Evolutionary conservation across 2,797 vertebrate genomes (phyloP).

Genomic region (Smutsia temminckii): DNA sequence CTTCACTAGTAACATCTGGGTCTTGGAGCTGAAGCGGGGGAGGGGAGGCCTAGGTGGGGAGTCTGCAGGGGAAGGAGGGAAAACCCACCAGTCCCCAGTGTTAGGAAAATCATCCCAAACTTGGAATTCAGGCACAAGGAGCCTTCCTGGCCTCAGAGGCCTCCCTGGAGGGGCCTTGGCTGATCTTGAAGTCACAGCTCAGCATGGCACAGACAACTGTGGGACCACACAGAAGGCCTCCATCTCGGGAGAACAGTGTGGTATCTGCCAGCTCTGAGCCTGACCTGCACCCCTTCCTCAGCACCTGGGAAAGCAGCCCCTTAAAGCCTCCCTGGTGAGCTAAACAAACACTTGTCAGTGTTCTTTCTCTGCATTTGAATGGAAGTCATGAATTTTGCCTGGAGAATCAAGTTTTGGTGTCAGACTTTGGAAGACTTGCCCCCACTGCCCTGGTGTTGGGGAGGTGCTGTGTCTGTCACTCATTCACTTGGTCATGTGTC

Average conservation of each 20-base stretch:
- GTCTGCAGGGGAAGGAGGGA: not conserved
- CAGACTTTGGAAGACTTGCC: too few species aligned
- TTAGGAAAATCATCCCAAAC: not conserved
- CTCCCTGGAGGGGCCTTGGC: not conserved
- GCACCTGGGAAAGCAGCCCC: not conserved
- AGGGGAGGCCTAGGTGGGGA: not conserved
- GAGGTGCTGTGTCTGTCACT: not conserved
- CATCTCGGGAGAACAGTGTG: not conserved
- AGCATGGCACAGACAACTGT: not conserved
- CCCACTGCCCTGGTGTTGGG: not conserved
- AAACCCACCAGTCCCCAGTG: not conserved
- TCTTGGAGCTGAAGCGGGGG: not conserved
- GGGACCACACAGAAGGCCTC: not conserved
- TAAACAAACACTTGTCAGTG: not conserved
- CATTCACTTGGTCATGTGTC: not conserved
- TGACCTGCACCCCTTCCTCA: not conserved
- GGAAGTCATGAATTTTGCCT: not conserved
- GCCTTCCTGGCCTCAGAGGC: not conserved
- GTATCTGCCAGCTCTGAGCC: not conserved
- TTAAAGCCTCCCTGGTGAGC: not conserved
- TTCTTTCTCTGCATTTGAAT: not conserved
- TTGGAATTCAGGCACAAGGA: not conserved
- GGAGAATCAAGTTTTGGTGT: not conserved
- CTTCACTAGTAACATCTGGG: not conserved
- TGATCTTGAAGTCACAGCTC: too few species aligned